Percentiles rank a stretch among this genome's conserved stretches.
Evolutionary conservation across 2,113 vertebrate genomes (phyloP).

Genomic region (Leucopsar rothschildi): DNA sequence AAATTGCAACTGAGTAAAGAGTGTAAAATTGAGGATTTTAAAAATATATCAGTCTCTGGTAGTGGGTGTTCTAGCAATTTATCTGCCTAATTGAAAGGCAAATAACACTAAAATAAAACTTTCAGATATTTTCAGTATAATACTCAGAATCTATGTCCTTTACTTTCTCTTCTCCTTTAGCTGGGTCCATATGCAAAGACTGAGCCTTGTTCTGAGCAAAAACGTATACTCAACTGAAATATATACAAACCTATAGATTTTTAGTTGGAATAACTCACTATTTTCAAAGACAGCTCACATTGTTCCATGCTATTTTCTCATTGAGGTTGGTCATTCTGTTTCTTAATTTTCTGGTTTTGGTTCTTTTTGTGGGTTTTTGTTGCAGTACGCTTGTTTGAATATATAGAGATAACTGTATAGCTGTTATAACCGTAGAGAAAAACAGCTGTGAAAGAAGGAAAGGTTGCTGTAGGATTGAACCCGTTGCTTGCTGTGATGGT

Average conservation of each 20-base stretch:
- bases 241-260: neutral
- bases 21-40: neutral
- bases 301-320: neutral
- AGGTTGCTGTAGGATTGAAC: neutral
- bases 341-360: neutral
- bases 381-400: neutral
- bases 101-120: neutral
- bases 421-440: neutral
- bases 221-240: neutral
- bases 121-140: neutral
- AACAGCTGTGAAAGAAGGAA: neutral
- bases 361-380: neutral
- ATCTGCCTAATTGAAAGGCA: neutral
- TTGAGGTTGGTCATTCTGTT: neutral
- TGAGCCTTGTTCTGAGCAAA: neutral
- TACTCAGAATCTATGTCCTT: neutral
- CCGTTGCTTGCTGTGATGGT: neutral
- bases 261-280: neutral
- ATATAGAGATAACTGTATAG: neutral
- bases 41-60: neutral
- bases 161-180: neutral
- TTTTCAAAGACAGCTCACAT: neutral
- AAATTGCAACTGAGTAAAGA: neutral
- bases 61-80: neutral
- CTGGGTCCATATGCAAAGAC: neutral